Evolutionary conservation across 1,140 invertebrate genomes (phyloP), one percentile per base, ranked within the genome.

Genomic region (Megalonaias nervosa): DNA sequence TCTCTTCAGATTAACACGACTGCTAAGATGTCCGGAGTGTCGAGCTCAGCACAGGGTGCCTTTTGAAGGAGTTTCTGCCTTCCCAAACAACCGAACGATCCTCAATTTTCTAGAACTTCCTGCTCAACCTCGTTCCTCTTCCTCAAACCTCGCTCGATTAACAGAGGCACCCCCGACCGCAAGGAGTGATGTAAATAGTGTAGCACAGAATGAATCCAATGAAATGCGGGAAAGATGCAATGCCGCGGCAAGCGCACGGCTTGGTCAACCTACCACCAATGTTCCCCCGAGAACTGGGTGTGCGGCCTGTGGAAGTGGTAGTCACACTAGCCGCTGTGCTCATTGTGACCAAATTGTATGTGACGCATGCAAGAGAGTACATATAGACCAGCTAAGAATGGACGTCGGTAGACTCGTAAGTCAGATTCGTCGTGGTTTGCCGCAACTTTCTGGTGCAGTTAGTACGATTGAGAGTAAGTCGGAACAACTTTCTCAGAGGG

Each of bases 1-100:
- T 73, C 1, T 73, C 48, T 56, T 6, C 48, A 77, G 75, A 67
- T 77, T 77, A 67, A 48, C 38, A 48, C 69, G 92, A 48, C 89
- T 95, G 94, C 96, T 99, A 62, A 98, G 99, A 93, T 99, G 98
- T 93, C 98, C 98, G 87, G 98, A 99, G 94, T 99, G 98, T 89
- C 94, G 98, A 74, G 96, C 97, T 68, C 98, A 99, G 92, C 97
- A 99, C 92, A 93, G 97, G 75, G 97, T 99, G 86, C 97, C 98
- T 13, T 81, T 86, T 59, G 74, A 79, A 26, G 88, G 88, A 2
- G 79, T 84, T 9, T 77, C 81, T 16, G 70, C 78, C 12, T 87
- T 85, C 70, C 87, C 87, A 16, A 87, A 86, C 70, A 89, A 89
- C 60, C 77, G 87, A 11, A 88, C 87, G 14, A 82, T 89, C 61